Evolutionary conservation across 2,113 vertebrate species (phyloP), one percentile per base, ranked within the genome.

Genomic region (Camelus bactrianus): DNA sequence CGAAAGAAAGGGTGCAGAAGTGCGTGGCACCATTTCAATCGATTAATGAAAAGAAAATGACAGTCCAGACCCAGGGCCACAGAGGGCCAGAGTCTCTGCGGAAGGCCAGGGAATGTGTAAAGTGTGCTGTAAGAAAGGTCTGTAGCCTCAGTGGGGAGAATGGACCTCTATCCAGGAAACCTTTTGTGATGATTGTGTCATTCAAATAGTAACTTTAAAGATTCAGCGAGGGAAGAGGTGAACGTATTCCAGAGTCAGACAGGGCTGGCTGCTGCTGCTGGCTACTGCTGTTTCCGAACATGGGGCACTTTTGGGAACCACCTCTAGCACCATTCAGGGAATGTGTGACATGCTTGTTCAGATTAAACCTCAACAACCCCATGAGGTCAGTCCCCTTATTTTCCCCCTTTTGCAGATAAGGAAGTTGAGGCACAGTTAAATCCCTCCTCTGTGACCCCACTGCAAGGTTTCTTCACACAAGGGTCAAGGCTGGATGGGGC

Each of bases 321-420:
- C 38, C 24, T 24, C 67, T 15, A 30, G 65, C 4, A 3, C 32
- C n/a, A 16, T 14, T 9, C 42, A n/a, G 58, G 65, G 72, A 12
- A 16, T 0, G 28, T 88, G 30, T 1, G 42, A 28, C 1, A 5
- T 1, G 1, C 1, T 1, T 0, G 4, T 62, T 42, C 81, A 54
- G 4, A n/a, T 48, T 42, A 48, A 69, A 35, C 2, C 28, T 32
- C 22, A 28, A 38, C 9, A 16, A 3, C 30, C 15, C 54, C 12
- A 0, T 6, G 30, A 58, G 8, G 65, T 3, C 26, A 42, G 30
- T 24, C 6, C 42, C 28, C 15, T 50, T 30, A 16, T 35, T 38
- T 28, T 20, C 15, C 19, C 20, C 26, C 12, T 64, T 70, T 60
- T 69, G 64, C n/a, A 89, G 62, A 20, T 35, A 14, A 72, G 88